Conservation (phyloP, 2,888 invertebrate species). For the Podotricha telesiphe region DNA sequence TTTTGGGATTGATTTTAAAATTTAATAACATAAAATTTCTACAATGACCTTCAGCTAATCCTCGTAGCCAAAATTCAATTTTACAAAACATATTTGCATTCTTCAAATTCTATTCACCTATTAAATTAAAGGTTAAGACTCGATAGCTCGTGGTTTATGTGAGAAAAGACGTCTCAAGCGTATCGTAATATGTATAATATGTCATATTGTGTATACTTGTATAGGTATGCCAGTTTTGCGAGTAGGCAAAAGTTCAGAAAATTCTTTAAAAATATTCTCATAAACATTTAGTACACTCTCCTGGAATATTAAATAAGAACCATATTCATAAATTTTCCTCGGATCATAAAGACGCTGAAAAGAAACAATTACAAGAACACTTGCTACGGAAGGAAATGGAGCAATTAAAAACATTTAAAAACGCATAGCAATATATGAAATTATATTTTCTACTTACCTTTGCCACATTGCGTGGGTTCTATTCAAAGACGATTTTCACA, state of each 20-base stretch:
- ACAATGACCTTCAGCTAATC: not conserved
- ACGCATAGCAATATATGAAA: not conserved
- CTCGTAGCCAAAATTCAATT: conserved; percentile 5
- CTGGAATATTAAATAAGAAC: conserved; percentile 16
- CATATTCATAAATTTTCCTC: conserved; percentile 12
- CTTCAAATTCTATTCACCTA: conserved; percentile 5
- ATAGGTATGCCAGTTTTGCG: not conserved
- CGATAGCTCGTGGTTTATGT: not conserved
- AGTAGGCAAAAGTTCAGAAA: not conserved
- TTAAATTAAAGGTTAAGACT: conserved; percentile 17
- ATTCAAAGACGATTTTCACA: conserved; percentile 15
- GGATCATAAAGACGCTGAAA: not conserved
- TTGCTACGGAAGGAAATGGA: conserved; percentile 16
- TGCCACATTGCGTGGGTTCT: not conserved
- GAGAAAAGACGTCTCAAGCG: conserved; percentile 9
- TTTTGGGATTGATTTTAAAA: no score
- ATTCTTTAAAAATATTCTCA: not conserved
- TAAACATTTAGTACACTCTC: not conserved
- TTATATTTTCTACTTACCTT: conserved; percentile 8
- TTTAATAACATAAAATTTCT: no score
- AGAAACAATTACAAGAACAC: conserved; percentile 20
- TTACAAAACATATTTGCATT: not conserved
- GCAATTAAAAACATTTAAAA: conserved; percentile 12
- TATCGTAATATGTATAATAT: not conserved
- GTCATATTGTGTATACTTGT: not conserved